phyloP scores from a whole-genome alignment of 1,140 invertebrate genomes.

The Drosophila oshimai region DNA sequence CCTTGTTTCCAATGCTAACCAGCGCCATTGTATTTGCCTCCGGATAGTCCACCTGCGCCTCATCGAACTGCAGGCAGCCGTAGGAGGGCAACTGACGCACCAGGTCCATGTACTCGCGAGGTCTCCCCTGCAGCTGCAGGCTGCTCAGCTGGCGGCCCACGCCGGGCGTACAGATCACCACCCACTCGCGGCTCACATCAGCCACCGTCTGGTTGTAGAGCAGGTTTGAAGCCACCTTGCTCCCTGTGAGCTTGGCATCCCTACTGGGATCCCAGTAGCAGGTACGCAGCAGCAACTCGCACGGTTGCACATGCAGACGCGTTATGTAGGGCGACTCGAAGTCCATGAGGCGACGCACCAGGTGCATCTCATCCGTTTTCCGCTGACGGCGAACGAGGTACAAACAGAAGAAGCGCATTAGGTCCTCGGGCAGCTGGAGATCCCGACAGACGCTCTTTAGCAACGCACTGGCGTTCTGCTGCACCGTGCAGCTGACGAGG shows the following conservation, averaged over 20 bases:
- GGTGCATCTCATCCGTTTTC: slow-evolving; percentile 85
- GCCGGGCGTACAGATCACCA: slow-evolving; percentile 90
- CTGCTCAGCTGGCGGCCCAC: slow-evolving; percentile 87
- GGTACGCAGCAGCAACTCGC: slow-evolving; percentile 90
- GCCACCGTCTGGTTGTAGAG: slow-evolving; percentile 93
- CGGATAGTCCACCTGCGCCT: slow-evolving; percentile 87
- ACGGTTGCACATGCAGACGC: slow-evolving; percentile 85
- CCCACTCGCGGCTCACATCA: slow-evolving; percentile 94
- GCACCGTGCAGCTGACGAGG: slow-evolving; percentile 90
- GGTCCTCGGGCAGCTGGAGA: slow-evolving; percentile 90
- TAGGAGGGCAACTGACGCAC: slow-evolving; percentile 93
- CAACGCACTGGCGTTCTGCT: slow-evolving; percentile 91
- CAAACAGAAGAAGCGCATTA: slow-evolving; percentile 93
- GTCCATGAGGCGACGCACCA: slow-evolving; percentile 94
- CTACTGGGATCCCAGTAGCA: slow-evolving; percentile 94
- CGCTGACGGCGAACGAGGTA: slow-evolving; percentile 92
- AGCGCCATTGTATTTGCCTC: slow-evolving; percentile 86
- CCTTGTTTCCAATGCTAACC: slow-evolving; percentile 90
- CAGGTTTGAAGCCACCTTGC: slow-evolving; percentile 92
- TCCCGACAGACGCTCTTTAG: slow-evolving; percentile 90
- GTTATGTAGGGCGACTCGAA: slow-evolving; percentile 98
- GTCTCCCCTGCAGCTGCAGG: slow-evolving; percentile 89
- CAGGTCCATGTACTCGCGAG: slow-evolving; percentile 93
- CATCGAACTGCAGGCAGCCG: slow-evolving; percentile 89
- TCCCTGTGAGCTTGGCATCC: slow-evolving; percentile 91